Conservation (phyloP, 2,888 invertebrate genomes). For the Cordilura impudica region DNA sequence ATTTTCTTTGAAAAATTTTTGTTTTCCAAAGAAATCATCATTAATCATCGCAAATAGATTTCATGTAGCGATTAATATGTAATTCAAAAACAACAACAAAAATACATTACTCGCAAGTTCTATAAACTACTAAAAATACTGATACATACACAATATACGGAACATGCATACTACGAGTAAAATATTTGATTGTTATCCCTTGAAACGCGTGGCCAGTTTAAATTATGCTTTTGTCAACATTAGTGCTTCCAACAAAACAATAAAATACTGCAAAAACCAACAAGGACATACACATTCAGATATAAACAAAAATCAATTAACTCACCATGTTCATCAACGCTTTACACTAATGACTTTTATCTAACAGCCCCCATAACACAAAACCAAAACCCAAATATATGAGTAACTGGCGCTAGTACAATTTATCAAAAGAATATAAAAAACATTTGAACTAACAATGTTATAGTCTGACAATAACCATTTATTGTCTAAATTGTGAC, state of each 20-base stretch:
- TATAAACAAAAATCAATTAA: slow-evolving; percentile 43
- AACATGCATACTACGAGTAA: background rate
- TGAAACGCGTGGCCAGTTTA: slow-evolving; percentile 20
- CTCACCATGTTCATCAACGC: background rate
- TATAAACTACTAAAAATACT: background rate
- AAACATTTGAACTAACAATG: background rate
- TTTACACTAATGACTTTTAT: slow-evolving; percentile 17
- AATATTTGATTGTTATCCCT: slow-evolving; percentile 8
- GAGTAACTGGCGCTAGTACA: background rate
- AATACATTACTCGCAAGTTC: background rate
- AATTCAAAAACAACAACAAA: background rate
- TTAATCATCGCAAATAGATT: slow-evolving; percentile 39
- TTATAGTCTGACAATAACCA: background rate
- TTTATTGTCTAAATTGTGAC: slow-evolving; percentile 2
- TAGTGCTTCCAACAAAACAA: background rate
- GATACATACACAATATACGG: background rate
- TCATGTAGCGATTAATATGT: slow-evolving; percentile 26
- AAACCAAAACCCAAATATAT: slow-evolving; percentile 7
- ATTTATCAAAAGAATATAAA: slow-evolving; percentile 32
- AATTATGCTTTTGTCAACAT: background rate
- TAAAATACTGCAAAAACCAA: background rate
- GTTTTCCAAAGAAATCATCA: background rate
- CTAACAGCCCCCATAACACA: background rate
- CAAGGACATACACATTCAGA: background rate
- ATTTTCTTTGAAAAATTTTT: slow-evolving; percentile 8